Conservation (phyloP, 2,113 vertebrate genomes). For the Microcebus ravelobensis region DNA sequence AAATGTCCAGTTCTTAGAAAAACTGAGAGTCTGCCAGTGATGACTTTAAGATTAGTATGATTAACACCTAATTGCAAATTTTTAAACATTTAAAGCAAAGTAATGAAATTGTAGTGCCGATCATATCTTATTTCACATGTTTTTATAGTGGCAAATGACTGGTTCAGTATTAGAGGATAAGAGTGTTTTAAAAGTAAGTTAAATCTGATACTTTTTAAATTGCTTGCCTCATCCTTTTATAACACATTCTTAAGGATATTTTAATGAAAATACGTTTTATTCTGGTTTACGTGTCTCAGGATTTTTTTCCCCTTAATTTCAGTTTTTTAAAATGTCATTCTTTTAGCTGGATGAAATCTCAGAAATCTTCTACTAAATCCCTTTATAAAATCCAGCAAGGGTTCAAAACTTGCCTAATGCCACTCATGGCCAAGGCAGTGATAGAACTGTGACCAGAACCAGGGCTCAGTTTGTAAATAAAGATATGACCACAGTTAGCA, state of each 20-base stretch:
- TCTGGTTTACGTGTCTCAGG: conserved; percentile 8
- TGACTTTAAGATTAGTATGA: neutral
- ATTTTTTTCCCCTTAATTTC: neutral
- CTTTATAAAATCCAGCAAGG: neutral
- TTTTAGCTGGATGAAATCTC: conserved; percentile 5
- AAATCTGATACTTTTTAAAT: conserved; percentile 13
- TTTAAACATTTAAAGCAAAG: neutral
- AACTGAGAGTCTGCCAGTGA: neutral
- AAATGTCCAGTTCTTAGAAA: conserved; percentile 37
- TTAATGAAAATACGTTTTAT: conserved; percentile 35
- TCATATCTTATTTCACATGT: neutral
- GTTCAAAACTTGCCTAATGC: neutral
- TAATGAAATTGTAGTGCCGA: neutral
- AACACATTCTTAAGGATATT: conserved; percentile 21
- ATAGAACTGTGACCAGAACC: neutral
- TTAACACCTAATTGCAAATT: neutral
- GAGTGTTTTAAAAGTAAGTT: neutral
- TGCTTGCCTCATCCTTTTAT: conserved; percentile 5
- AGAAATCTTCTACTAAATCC: neutral
- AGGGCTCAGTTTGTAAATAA: neutral
- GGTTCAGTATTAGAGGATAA: neutral
- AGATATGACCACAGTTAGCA: neutral
- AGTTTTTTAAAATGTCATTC: neutral
- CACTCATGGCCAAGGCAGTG: neutral
- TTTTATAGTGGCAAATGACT: conserved; percentile 21